phyloP scores from a whole-genome alignment of 2,113 vertebrate genomes.

The Epinephelus fuscoguttatus region DNA sequence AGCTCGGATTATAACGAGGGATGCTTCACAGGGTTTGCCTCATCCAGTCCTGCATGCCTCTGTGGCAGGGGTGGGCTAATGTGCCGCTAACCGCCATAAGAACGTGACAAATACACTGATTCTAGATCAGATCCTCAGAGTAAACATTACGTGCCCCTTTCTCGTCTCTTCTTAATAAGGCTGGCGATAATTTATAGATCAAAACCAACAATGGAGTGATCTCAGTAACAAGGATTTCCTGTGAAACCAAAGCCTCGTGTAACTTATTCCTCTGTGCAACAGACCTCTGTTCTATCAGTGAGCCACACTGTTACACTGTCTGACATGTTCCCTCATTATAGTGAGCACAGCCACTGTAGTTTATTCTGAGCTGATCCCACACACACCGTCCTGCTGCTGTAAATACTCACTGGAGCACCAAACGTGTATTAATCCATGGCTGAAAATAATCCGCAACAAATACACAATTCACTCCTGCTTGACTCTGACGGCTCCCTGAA shows the following conservation, averaged over 20 bases:
- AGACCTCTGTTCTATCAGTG: background rate
- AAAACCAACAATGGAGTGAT: no score
- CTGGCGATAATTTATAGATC: no score
- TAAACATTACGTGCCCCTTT: background rate
- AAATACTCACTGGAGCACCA: constrained; percentile 1
- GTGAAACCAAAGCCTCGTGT: background rate
- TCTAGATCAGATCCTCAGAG: background rate
- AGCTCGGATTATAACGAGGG: constrained; percentile 70
- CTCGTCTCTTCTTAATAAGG: background rate
- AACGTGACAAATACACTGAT: constrained; percentile 18
- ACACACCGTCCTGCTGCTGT: background rate
- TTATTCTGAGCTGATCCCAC: constrained; percentile 10
- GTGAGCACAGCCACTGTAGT: constrained; percentile 7
- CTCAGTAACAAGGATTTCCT: no score
- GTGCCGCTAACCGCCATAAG: constrained; percentile 23
- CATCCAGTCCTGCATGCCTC: constrained; percentile 21
- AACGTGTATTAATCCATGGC: constrained; percentile 5
- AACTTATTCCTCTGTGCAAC: background rate
- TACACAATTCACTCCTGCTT: background rate
- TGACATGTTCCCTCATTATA: background rate
- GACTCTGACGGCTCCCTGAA: background rate
- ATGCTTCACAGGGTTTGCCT: constrained; percentile 60
- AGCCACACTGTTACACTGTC: background rate
- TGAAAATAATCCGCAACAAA: constrained; percentile 14
- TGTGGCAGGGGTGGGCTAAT: constrained; percentile 29